Base-by-base conservation (phyloP, 1,140 invertebrate genomes). In the Temnothorax nylanderi region DNA sequence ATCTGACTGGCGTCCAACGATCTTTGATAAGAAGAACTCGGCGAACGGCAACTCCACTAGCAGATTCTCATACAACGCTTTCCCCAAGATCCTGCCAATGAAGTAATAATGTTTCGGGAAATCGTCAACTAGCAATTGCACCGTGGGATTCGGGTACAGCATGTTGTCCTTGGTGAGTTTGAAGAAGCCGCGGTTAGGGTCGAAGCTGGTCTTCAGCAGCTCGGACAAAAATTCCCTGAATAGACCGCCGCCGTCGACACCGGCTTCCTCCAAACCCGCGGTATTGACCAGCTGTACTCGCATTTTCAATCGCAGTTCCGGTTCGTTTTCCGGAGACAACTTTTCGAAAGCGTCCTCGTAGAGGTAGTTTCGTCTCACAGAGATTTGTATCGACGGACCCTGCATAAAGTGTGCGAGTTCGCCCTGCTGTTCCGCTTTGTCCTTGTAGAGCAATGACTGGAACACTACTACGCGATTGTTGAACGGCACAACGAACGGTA, bases 301-400 rank as follows among this genome's bases (percentile, higher is more conserved):
- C 94, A 99, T 97, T 93, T 98, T 98, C 16, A 98, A 94, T 86
- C 98, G 97, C 85, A 99, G 92, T 92, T 99, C 98, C 0, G 98
- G 97, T 93, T 99, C 98, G 96, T 99, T 99, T 91, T 98, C 98
- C 1, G 96, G 96, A 6, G 98, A 98, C 0, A 99, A 95, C 94
- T 99, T 99, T 44, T 99, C 98, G 95, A 99, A 99, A 0, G 99
- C 98, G 96, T 99, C 99, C 95, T 99, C 99, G 94, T 99, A 99
- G 0, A 99, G 96, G 95, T 99, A 99, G 91, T 98, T 98, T 77
- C 99, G 96, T 69, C 99, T 96, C 3, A 99, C 98, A 21, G 97
- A 97, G 2, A 99, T 96, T 89, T 97, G 96, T 77, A 99, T 98
- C 34, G 96, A 96, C 0, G 97, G 97, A 0, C 97, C 97, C 85